Evolutionary conservation across 2,797 vertebrate genomes (phyloP), one percentile per base, ranked within the genome.

Genomic region (Sebastiscus tertius): DNA sequence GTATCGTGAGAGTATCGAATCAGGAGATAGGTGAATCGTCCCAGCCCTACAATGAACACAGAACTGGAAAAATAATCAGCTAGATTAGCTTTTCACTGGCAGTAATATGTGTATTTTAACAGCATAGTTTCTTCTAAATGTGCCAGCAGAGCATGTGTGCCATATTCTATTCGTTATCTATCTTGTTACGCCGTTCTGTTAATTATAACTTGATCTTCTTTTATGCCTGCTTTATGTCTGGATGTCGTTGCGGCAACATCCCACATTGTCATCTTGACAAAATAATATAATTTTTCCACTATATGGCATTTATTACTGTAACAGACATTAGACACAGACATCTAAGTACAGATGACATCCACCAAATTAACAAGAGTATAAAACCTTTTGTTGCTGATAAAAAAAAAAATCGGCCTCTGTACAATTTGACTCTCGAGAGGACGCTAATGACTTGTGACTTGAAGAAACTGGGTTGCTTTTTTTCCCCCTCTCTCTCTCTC

Each of bases 401-500:
- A 39, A 39, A 39, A 90, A 93, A 93, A 93, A 93, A 88, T 88
- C 91, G 85, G 93, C 91, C 93, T 91, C 92, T 93, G 91, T 93
- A 92, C 93, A 94, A 90, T 95, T 92, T 95, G 91, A 93, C 90
- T 95, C 90, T 93, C 86, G 66, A 91, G 93, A 93, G 90, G 92
- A 95, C 81, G 58, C 91, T 95, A 95, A 95, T 94, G 92, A 95
- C 93, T 95, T 95, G 93, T 95, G 94, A 95, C 94, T 95, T 91
- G 81, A 93, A 94, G 93, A 95, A 95, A 94, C 91, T 87, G 91
- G 90, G 93, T 94, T 93, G 93, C 69, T 89, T 90, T 91, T 86
- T 86, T 85, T 75, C 78, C 46, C 46, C 46, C 12, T 82, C 89
- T 92, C 63, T 73, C 87, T 80, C 7, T 49, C 89, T 82, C 91